Evolutionary conservation across 2,888 invertebrate species (phyloP).

Genomic region (Oligia latruncula): DNA sequence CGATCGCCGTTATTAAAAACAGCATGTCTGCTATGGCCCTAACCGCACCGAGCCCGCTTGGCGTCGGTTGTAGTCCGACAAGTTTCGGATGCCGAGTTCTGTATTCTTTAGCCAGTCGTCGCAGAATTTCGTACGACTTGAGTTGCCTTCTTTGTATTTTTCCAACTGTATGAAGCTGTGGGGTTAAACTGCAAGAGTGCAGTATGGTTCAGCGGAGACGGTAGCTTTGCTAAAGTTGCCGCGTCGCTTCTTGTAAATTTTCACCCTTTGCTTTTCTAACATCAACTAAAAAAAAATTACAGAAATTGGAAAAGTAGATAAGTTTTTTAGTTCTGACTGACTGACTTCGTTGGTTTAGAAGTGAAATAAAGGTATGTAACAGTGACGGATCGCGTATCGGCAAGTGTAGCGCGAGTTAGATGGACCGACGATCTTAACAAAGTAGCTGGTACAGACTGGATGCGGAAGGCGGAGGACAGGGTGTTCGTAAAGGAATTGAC

Average conservation of each 20-base stretch:
- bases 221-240: slow-evolving; percentile 14
- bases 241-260: slow-evolving; percentile 24
- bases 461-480: not conserved
- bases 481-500: no score
- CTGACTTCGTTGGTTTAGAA: not conserved
- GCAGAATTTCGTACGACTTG: slow-evolving; percentile 32
- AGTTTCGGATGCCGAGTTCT: slow-evolving; percentile 38
- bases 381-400: not conserved
- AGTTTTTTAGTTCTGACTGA: no score
- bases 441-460: not conserved
- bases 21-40: slow-evolving; percentile 19
- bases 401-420: not conserved
- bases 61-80: slow-evolving; percentile 13
- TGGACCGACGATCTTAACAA: not conserved
- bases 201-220: not conserved
- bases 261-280: slow-evolving; percentile 8
- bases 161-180: slow-evolving; percentile 18
- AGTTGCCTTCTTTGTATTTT: slow-evolving; percentile 38
- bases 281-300: not conserved
- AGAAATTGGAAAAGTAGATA: no score
- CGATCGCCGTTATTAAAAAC: not conserved
- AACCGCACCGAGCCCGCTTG: not conserved
- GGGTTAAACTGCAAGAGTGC: slow-evolving; percentile 14
- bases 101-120: slow-evolving; percentile 25
- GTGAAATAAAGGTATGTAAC: not conserved